Evolutionary conservation across 92 coral and sea anemone species (phyloP).

Genomic region (Umimayanthus kanabou): DNA sequence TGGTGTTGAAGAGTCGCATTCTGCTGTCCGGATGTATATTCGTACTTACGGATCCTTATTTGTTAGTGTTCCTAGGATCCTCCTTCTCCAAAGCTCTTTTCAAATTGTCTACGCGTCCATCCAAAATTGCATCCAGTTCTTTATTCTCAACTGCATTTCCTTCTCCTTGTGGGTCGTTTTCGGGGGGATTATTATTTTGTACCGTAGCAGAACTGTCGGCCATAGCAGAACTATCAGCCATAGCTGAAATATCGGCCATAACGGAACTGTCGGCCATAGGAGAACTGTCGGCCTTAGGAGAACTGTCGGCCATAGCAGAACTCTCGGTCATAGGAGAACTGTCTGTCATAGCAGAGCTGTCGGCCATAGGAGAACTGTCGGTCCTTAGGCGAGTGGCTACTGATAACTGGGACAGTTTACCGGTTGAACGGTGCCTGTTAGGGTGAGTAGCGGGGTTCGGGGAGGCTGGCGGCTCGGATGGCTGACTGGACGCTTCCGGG

Average conservation of each 20-base stretch:
- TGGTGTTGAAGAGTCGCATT: too few relatives aligned
- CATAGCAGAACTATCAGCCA: too few relatives aligned
- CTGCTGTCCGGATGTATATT: too few relatives aligned
- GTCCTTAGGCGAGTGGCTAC: not conserved
- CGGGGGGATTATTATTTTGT: not conserved
- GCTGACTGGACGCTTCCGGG: not conserved
- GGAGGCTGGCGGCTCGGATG: not conserved
- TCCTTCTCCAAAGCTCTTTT: too few relatives aligned
- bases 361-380: too few relatives aligned
- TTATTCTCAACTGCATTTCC: not conserved
- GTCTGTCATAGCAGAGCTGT: too few relatives aligned
- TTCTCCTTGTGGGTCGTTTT: not conserved
- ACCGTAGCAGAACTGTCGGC: not conserved
- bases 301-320: too few relatives aligned
- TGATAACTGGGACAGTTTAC: not conserved
- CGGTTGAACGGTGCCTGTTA: not conserved
- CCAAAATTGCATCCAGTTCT: not conserved
- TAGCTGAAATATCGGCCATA: too few relatives aligned
- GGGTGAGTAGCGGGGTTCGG: not conserved
- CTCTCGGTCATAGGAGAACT: not conserved
- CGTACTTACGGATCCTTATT: too few relatives aligned
- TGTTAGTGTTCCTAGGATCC: too few relatives aligned
- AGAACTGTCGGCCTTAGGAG: not conserved
- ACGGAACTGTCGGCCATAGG: too few relatives aligned
- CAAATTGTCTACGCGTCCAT: not conserved